Evolutionary conservation across 2,888 invertebrate species (phyloP).

Genomic region (Xanthorhoe designata): DNA sequence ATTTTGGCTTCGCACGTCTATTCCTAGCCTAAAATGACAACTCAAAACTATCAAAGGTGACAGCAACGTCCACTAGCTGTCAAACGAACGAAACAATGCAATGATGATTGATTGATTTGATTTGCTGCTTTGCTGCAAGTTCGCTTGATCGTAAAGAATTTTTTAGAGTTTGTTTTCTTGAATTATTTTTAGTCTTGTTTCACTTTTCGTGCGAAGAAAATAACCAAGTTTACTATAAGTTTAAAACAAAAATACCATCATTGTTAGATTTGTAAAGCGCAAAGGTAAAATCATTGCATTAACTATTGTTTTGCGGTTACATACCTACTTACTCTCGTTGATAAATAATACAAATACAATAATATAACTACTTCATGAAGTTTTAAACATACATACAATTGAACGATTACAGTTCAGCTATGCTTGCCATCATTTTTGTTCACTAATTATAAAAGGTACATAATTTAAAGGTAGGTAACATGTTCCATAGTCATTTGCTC

Average conservation of each 20-base stretch:
- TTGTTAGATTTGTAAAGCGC: slow-evolving; percentile 4
- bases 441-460: no score
- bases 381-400: not conserved
- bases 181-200: not conserved
- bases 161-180: slow-evolving; percentile 13
- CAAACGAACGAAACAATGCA: not conserved
- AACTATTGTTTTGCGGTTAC: slow-evolving; percentile 7
- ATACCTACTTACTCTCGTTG: no score
- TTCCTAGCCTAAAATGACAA: no score
- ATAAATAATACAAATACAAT: no score
- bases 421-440: not conserved
- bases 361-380: not conserved
- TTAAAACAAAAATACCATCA: not conserved
- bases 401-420: not conserved
- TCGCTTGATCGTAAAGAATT: slow-evolving; percentile 1
- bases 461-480: no score
- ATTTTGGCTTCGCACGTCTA: no score
- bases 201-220: not conserved
- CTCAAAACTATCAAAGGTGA: no score
- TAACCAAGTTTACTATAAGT: not conserved
- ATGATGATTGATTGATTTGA: not conserved
- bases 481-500: no score
- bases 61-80: not conserved
- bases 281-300: slow-evolving; percentile 13
- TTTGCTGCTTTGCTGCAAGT: slow-evolving; percentile 1